These are phyloP conservation scores for Callyntrura sp. DNA, from an alignment of 2,888 invertebrate species.

Conservation along the genomic window DNA sequence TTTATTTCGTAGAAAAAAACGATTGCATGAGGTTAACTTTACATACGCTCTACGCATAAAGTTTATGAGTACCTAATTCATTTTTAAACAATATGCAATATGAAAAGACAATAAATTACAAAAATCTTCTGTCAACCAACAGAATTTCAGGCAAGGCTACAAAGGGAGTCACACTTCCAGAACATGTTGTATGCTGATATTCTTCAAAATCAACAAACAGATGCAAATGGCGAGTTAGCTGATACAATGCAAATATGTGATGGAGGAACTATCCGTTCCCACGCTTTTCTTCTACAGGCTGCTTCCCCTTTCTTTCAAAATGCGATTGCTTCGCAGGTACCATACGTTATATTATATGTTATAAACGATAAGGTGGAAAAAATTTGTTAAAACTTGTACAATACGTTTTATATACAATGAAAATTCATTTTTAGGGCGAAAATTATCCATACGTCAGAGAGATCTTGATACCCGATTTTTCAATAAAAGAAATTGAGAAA, in stretches of 20 bases:
- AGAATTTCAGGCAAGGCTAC: background rate
- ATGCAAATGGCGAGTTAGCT: slow-evolving; percentile 46
- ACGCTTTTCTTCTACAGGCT: slow-evolving; percentile 65
- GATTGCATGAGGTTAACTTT: no score
- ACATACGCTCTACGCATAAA: no score
- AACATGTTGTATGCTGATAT: background rate
- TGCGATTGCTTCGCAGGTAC: slow-evolving; percentile 69
- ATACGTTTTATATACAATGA: no score
- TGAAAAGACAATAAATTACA: no score
- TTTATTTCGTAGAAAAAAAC: no score
- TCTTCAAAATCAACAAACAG: slow-evolving; percentile 59
- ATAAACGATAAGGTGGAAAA: no score
- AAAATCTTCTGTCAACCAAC: no score
- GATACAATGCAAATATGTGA: slow-evolving; percentile 59
- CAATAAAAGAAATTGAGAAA: slow-evolving; percentile 49
- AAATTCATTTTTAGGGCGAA: slow-evolving; percentile 74
- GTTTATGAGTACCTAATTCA: no score
- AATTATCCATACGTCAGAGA: slow-evolving; percentile 52
- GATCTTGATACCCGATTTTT: slow-evolving; percentile 69
- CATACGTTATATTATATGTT: no score
- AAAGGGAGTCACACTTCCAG: background rate
- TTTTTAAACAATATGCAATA: no score
- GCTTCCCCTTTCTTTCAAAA: slow-evolving; percentile 58
- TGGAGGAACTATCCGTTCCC: slow-evolving; percentile 61
- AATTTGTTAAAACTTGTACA: no score